These are phyloP conservation scores for Drosophila baimaii DNA, from an alignment of 1,140 invertebrate genomes.

Conservation along the genomic window DNA sequence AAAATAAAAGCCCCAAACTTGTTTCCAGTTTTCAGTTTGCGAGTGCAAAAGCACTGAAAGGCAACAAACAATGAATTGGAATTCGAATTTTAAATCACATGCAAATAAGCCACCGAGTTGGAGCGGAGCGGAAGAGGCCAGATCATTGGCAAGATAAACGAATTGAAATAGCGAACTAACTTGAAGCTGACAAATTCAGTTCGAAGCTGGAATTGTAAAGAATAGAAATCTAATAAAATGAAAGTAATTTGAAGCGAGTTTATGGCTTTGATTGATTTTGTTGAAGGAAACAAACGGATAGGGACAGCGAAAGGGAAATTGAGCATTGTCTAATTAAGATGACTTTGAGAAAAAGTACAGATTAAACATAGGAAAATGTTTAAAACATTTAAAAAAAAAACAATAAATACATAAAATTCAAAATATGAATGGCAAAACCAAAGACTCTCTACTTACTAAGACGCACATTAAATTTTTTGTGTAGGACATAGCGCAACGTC, in stretches of 20 bases:
- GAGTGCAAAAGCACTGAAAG: slow-evolving; percentile 34
- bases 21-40: slow-evolving; percentile 24
- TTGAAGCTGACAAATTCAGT: slow-evolving; percentile 1
- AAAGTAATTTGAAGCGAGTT: slow-evolving; percentile 7
- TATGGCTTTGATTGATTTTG: background rate
- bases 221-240: slow-evolving; percentile 18
- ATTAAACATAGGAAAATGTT: too few relatives aligned
- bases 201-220: background rate
- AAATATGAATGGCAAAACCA: too few relatives aligned
- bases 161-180: slow-evolving; percentile 6
- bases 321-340: background rate
- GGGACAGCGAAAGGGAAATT: too few relatives aligned
- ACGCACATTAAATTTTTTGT: too few relatives aligned
- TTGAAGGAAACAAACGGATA: background rate
- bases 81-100: slow-evolving; percentile 29
- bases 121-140: background rate
- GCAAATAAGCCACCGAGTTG: slow-evolving; percentile 4
- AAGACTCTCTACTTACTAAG: too few relatives aligned
- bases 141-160: background rate
- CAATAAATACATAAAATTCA: too few relatives aligned
- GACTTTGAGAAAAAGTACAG: too few relatives aligned
- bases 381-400: too few relatives aligned
- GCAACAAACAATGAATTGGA: slow-evolving; percentile 10
- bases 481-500: too few relatives aligned
- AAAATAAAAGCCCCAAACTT: slow-evolving; percentile 25